A percentile compares a stretch with the other conserved stretches of the same genome.
These are phyloP conservation scores for Ceuthmochares aereus DNA, from an alignment of 2,113 vertebrate genomes.

Conservation along the genomic window DNA sequence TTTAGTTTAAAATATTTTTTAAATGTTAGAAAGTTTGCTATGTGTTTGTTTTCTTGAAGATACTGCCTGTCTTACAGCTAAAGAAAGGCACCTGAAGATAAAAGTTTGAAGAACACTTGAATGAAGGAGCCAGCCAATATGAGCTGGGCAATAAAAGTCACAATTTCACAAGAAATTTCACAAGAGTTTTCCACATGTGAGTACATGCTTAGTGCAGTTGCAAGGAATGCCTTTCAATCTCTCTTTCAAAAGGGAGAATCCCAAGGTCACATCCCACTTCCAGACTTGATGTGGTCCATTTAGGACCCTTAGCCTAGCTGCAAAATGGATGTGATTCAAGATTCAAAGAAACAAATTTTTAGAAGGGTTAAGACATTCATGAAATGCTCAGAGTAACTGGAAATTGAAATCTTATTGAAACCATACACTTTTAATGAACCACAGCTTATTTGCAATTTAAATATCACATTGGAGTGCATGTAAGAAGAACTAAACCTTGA, in stretches of 20 bases:
- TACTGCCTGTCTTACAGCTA: background rate
- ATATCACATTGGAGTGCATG: background rate
- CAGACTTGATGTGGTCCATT: background rate
- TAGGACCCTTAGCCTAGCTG: background rate
- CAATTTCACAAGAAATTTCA: background rate
- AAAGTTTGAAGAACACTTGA: background rate
- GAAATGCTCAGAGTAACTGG: background rate
- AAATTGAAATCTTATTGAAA: background rate
- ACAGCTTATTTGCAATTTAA: background rate
- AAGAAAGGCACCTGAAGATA: background rate
- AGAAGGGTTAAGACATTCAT: background rate
- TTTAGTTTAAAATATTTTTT: background rate
- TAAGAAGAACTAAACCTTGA: background rate
- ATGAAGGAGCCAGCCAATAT: background rate
- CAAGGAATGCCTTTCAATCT: background rate
- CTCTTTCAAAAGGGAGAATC: background rate
- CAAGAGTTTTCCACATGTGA: background rate
- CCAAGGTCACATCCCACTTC: background rate
- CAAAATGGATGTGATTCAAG: background rate
- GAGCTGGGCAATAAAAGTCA: background rate
- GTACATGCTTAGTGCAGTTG: background rate
- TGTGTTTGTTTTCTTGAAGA: background rate
- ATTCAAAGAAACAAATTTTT: background rate
- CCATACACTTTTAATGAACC: background rate
- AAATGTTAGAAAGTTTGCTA: background rate